A percentile compares a stretch with the other conserved stretches of the same genome.
Evolutionary conservation across 2,797 vertebrate genomes (phyloP).

Genomic region (Siniperca undulata): DNA sequence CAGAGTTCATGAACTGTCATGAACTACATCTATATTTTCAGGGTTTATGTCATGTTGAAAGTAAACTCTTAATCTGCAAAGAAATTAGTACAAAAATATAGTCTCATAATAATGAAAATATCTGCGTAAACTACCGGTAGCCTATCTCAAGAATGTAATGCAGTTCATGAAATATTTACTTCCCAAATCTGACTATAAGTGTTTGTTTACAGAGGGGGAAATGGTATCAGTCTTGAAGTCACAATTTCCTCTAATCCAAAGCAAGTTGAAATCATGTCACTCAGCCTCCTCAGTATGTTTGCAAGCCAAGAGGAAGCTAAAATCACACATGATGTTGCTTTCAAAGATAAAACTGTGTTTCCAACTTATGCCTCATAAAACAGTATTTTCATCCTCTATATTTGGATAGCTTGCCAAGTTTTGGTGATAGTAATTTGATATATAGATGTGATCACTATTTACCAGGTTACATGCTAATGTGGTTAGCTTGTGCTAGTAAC

Average conservation of each 20-base stretch:
- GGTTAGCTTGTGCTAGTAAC: neutral
- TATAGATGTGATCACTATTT: neutral
- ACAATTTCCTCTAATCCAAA: neutral
- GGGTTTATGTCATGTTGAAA: neutral
- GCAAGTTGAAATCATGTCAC: neutral
- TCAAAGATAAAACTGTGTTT: neutral
- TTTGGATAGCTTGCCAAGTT: neutral
- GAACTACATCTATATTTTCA: neutral
- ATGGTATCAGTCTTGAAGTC: neutral
- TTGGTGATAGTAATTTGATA: neutral
- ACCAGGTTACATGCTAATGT: neutral
- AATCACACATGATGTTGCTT: neutral
- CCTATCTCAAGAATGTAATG: neutral
- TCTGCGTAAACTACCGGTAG: neutral
- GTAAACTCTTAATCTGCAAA: neutral
- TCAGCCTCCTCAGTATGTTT: neutral
- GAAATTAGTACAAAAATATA: neutral
- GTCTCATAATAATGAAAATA: neutral
- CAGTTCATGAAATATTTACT: neutral
- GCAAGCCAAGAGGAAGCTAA: slow-evolving; percentile 2
- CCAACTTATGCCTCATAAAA: neutral
- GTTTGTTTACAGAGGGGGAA: neutral
- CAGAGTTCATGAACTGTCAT: neutral
- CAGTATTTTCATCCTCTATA: neutral
- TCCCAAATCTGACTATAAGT: neutral